These are phyloP conservation scores for Hybognathus amarus DNA, from an alignment of 2,797 vertebrate species.

Conservation along the genomic window DNA sequence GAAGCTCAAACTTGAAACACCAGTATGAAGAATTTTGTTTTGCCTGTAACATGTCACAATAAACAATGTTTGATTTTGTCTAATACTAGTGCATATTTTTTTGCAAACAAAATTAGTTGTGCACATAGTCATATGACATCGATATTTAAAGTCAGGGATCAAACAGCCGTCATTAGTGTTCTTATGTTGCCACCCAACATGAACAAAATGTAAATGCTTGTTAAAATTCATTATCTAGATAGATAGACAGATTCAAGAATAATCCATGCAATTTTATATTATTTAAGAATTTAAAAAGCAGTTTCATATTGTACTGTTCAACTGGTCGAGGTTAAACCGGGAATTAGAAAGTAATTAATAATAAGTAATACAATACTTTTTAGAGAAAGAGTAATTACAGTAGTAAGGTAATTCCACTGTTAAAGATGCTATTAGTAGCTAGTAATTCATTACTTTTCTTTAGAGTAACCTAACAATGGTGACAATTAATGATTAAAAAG, in stretches of 20 bases:
- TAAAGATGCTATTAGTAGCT: neutral
- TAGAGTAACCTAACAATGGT: neutral
- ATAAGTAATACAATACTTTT: neutral
- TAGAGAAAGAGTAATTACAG: neutral
- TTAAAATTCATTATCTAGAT: neutral
- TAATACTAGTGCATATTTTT: neutral
- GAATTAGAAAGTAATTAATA: neutral
- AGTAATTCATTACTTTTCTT: neutral
- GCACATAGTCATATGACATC: neutral
- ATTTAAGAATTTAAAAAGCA: neutral
- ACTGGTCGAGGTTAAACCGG: neutral
- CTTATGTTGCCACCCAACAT: neutral
- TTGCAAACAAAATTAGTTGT: neutral
- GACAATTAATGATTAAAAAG: slow-evolving; percentile 52
- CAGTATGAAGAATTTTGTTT: neutral
- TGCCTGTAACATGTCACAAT: neutral
- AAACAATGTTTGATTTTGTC: neutral
- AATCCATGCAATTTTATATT: neutral
- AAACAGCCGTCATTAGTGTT: neutral
- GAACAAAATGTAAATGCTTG: neutral
- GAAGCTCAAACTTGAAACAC: neutral
- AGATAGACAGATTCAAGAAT: neutral
- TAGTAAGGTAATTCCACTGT: neutral
- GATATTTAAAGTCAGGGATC: neutral
- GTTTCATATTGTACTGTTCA: neutral